Evolutionary conservation across 2,888 invertebrate genomes (phyloP).

Genomic region (Allophyes oxyacanthae): DNA sequence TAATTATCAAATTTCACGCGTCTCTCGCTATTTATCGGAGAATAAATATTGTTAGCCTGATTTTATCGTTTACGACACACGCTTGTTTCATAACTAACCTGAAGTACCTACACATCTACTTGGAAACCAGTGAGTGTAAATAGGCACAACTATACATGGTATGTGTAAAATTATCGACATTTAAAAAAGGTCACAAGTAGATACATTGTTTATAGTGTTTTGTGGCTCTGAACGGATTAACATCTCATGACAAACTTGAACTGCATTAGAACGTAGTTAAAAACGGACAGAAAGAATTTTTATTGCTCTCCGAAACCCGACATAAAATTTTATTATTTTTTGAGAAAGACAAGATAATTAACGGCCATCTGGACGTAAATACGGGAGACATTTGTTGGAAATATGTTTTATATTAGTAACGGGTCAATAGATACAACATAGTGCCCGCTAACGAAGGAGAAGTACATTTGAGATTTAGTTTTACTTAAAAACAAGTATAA

Average conservation of each 20-base stretch:
- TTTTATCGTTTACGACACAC: slow-evolving; percentile 73
- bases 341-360: slow-evolving; percentile 71
- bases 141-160: slow-evolving; percentile 54
- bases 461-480: slow-evolving; percentile 29
- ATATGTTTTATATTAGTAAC: slow-evolving; percentile 47
- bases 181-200: slow-evolving; percentile 55
- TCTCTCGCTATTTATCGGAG: slow-evolving; percentile 79
- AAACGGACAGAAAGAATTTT: slow-evolving; percentile 79
- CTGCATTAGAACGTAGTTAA: slow-evolving; percentile 78
- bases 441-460: slow-evolving; percentile 8
- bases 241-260: slow-evolving; percentile 66
- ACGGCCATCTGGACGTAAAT: slow-evolving; percentile 64
- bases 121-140: slow-evolving; percentile 64
- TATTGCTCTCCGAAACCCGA: slow-evolving; percentile 74
- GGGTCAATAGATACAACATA: slow-evolving; percentile 25
- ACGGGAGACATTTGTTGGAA: slow-evolving; percentile 52
- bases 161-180: slow-evolving; percentile 57
- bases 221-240: slow-evolving; percentile 72
- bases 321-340: slow-evolving; percentile 79
- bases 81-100: slow-evolving; percentile 72
- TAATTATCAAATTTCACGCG: slow-evolving; percentile 86
- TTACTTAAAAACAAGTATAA: slow-evolving; percentile 19
- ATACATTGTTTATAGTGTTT: slow-evolving; percentile 70
- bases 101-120: slow-evolving; percentile 52
- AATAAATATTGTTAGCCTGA: slow-evolving; percentile 81